phyloP scores from a whole-genome alignment of 92 coral and sea anemone genomes.

The Parazoanthus atlanticus region DNA sequence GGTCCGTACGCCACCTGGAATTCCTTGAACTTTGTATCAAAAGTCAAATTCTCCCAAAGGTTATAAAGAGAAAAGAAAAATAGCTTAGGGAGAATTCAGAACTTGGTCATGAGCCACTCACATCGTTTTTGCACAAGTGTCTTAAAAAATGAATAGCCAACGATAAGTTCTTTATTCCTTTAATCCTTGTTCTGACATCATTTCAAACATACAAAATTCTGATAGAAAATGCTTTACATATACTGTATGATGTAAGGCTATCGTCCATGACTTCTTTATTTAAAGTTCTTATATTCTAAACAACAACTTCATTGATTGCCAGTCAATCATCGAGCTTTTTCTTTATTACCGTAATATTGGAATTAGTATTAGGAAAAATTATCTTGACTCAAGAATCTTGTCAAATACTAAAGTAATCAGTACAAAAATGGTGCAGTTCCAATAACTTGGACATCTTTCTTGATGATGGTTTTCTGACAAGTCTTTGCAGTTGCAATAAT shows the following conservation, averaged over 20 bases:
- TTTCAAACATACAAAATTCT: neutral
- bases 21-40: too few species aligned
- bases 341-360: neutral
- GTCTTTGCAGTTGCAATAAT: neutral
- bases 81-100: too few species aligned
- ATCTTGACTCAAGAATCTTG: neutral
- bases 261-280: too few species aligned
- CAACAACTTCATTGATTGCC: neutral
- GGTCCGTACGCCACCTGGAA: too few species aligned
- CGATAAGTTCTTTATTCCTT: neutral
- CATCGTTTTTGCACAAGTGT: too few species aligned
- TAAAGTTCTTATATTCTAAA: neutral
- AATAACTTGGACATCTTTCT: neutral
- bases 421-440: neutral
- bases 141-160: neutral
- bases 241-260: too few species aligned
- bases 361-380: neutral
- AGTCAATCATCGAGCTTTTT: neutral
- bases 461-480: neutral
- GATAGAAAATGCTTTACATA: neutral
- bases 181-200: neutral
- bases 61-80: too few species aligned
- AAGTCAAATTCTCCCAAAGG: too few species aligned
- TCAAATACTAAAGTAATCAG: neutral
- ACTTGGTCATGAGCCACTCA: too few species aligned